Evolutionary conservation across 2,113 vertebrate species (phyloP), one percentile per base, ranked within the genome.

Genomic region (Haemorhous mexicanus): DNA sequence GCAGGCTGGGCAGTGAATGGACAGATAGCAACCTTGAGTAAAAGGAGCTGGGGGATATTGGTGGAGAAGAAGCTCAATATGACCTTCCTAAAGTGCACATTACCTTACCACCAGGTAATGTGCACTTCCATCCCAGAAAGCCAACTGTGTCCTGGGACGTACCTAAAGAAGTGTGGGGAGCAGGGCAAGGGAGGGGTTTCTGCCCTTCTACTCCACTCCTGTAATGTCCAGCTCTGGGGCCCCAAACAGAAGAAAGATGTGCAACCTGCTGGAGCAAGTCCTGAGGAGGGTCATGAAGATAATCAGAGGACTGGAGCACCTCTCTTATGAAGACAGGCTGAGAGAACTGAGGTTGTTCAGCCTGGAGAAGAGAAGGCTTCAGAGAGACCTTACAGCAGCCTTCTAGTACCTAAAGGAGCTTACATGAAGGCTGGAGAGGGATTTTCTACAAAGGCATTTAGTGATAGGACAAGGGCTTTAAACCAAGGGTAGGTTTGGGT

Each of bases 121-220:
- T 23, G 26, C 35, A 35, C 13, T 23, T 47, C 11, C 21, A 49
- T 17, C 41, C n/a, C 35, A 33, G 35, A 62, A 62, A 23, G 14
- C 18, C 79, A 41, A 0, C 14, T n/a, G 12, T 35, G 41, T 46
- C 35, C 26, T 53, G n/a, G 14, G 24, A n/a, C 53, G 28, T 30
- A 43, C 16, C 12, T 62, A 43, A 68, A 39, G 28, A 47, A 55
- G 27, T 37, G 4, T n/a, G 19, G 23, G 10, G 10, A 67, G 52
- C 19, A 39, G 53, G 10, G 16, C 0, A 0, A 43, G 11, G 8
- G 12, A 62, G 10, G 10, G 9, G 41, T 23, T 76, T 55, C 41
- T 49, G 49, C 32, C 21, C 4, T 0, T 35, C 30, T 69, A 2
- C 26, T 41, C 56, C 0, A 0, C 7, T 56, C 26, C 37, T 17